Evolutionary conservation across 2,888 invertebrate genomes (phyloP), one percentile per base, ranked within the genome.

Genomic region (Petrolisthes manimaculis): DNA sequence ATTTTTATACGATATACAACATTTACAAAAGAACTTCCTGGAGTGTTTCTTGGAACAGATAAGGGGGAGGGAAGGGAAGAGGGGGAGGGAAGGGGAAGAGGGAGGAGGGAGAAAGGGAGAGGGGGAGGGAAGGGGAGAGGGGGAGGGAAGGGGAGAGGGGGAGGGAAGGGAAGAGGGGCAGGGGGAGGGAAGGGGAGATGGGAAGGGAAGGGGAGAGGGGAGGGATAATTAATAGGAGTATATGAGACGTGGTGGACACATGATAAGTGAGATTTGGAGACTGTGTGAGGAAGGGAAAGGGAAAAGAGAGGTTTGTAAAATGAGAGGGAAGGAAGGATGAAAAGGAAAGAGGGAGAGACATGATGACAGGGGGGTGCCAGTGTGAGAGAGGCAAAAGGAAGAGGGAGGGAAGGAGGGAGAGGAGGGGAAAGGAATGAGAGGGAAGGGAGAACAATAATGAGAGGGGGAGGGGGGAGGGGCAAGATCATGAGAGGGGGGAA

Each of bases 101-200:
- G 77, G 53, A 37, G 37, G 74, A 74, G 74, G 37, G 74, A 74
- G 74, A 74, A 37, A 74, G 74, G 37, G 74, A 74, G 74, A 74
- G 74, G 37, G 74, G 37, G 74, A 74, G 74, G 37, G 74, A 74
- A 37, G 37, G 74, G 37, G 74, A 74, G 74, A 74, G 74, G 37
- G 74, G 37, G 74, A 74, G 21, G 37, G 21, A 74, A 8, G 37
- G 21, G 37, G 21, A 74, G 21, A 74, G 21, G 37, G 21, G 37
- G 21, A 74, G 21, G 37, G 21, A 74, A 8, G 37, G 21, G 37
- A 8, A 74, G 21, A 74, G 21, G 37, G 21, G 37, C 6, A 74
- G 21, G 37, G 21, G 37, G 21, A 74, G 21, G 37, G 21, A 74
- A 8, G 37, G 21, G 37, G 21, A 74, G 21, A 74, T 5, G 37